Percentiles rank a stretch among this genome's conserved stretches.
Evolutionary conservation across 2,888 invertebrate species (phyloP).

Genomic region (Drosophila buzzatii): DNA sequence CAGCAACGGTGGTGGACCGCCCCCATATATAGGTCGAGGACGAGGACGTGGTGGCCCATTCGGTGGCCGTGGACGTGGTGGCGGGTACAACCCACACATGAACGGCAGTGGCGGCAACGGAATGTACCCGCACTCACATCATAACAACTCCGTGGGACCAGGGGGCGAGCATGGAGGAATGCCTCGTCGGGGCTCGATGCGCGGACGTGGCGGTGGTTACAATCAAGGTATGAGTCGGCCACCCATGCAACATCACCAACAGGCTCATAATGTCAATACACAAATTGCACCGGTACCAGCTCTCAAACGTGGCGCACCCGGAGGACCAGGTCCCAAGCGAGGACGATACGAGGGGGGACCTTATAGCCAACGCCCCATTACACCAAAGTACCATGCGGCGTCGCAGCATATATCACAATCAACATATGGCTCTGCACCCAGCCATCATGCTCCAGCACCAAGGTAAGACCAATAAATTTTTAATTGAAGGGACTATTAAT

Average conservation of each 20-base stretch:
- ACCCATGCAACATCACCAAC: constrained; percentile 79
- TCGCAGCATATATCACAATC: constrained; percentile 79
- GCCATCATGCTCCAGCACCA: constrained; percentile 75
- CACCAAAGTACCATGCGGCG: constrained; percentile 84
- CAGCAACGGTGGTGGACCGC: constrained; percentile 56
- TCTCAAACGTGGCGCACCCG: constrained; percentile 84
- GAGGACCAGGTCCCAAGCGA: constrained; percentile 85
- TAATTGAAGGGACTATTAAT: neutral
- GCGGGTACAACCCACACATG: constrained; percentile 83
- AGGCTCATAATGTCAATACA: constrained; percentile 83
- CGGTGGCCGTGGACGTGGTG: constrained; percentile 76
- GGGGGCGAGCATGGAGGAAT: constrained; percentile 77
- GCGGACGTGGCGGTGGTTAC: constrained; percentile 84
- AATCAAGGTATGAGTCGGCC: constrained; percentile 83
- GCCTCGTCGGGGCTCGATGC: constrained; percentile 82
- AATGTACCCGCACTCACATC: constrained; percentile 75
- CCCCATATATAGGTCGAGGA: constrained; percentile 74
- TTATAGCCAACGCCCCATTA: constrained; percentile 83
- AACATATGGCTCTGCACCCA: constrained; percentile 74
- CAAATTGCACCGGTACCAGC: constrained; percentile 84
- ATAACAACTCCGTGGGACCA: constrained; percentile 62
- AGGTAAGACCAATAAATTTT: constrained; percentile 65
- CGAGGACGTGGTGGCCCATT: constrained; percentile 83
- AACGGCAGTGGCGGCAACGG: constrained; percentile 73
- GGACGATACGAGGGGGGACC: constrained; percentile 85